Evolutionary conservation across 2,113 vertebrate species (phyloP), one percentile per base, ranked within the genome.

Genomic region (Gobio gobio): DNA sequence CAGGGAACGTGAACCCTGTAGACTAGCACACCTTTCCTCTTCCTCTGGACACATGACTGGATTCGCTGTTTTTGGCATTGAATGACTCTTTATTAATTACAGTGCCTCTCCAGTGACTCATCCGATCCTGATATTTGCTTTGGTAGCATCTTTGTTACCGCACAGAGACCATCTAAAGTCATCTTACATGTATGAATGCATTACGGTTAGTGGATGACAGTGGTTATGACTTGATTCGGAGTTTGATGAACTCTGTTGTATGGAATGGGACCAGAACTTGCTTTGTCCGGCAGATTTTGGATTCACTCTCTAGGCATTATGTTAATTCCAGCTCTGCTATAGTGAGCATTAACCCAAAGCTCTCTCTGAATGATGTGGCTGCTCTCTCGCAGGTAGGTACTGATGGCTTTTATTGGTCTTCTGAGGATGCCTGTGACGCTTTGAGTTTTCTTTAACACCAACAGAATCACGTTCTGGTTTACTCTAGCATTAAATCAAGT

Each of bases 31-130:
- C 26, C 74, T 73, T 13, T 76, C 75, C 87, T 59, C 82, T 83
- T 77, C 78, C 78, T 77, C 83, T 86, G 86, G 89, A 83, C 86
- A 79, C 89, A 86, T 75, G 86, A 92, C 90, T 90, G 89, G 77
- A 84, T 20, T 47, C 13, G 72, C 84, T 54, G 54, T 61, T 83
- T 51, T 26, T 88, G 83, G 87, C 78, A 86, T 82, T 45, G 16
- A 81, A 59, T 22, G 58, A 77, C 64, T 75, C 13, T 56, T 49
- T 59, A 33, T 59, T 40, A 79, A 80, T 80, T 59, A 49, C 78
- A 86, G 64, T 70, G 59, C 84, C 80, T 78, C 74, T 85, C 33
- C 63, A 49, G 59, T 78, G 78, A 68, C 59, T 54, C 58, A n/a
- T 36, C 40, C 40, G 76, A 83, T 49, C 54, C 63, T 85, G 64